phyloP scores from a whole-genome alignment of 2,113 vertebrate species.

The Ochotona curzoniae region DNA sequence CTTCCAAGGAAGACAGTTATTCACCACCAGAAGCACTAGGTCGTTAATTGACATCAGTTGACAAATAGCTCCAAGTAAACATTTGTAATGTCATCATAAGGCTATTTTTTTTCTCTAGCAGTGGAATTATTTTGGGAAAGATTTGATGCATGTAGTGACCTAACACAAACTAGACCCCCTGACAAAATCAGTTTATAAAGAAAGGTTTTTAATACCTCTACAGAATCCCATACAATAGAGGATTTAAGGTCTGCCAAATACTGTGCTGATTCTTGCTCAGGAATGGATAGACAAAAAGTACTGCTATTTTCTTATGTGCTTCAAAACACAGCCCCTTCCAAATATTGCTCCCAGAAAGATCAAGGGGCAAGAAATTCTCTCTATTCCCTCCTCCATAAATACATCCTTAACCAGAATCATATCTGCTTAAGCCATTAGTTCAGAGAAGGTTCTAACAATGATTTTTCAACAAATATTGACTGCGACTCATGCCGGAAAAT shows the following conservation, averaged over 20 bases:
- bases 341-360: neutral
- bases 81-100: neutral
- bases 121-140: neutral
- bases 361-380: neutral
- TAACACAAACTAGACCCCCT: neutral
- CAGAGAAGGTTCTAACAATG: neutral
- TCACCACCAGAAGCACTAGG: neutral
- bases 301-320: neutral
- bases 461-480: neutral
- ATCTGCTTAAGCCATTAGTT: neutral
- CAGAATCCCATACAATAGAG: neutral
- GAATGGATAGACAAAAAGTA: neutral
- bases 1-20: neutral
- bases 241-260: neutral
- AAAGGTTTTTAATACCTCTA: slow-evolving; percentile 2
- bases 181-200: neutral
- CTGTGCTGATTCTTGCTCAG: neutral
- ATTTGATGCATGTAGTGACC: neutral
- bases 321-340: neutral
- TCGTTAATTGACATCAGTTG: neutral
- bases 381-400: neutral
- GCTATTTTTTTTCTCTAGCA: neutral
- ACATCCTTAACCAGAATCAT: neutral
- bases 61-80: neutral
- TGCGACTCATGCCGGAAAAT: neutral